These are phyloP conservation scores for Notocelia uddmanniana DNA, from an alignment of 2,888 invertebrate species.

Conservation along the genomic window DNA sequence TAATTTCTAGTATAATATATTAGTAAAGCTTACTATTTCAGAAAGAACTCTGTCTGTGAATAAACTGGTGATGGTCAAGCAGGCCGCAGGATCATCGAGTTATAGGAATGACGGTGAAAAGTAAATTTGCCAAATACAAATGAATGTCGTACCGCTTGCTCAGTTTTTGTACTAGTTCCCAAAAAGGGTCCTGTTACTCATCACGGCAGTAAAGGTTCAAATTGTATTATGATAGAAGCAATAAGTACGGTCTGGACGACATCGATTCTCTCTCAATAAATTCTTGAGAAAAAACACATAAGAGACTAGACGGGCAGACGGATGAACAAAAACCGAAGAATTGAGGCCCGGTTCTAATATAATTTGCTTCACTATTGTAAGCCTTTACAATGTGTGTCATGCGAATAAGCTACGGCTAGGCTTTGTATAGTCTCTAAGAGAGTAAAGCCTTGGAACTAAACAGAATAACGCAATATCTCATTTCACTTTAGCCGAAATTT, in stretches of 20 bases:
- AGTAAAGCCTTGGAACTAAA: constrained; percentile 14
- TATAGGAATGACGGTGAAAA: no score
- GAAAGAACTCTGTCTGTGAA: no score
- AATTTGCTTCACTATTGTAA: constrained; percentile 49
- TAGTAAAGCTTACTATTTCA: no score
- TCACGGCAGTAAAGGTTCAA: constrained; percentile 18
- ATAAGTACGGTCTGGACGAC: constrained; percentile 30
- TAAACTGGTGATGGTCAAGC: no score
- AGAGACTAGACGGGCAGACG: constrained; percentile 27
- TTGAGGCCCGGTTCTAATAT: constrained; percentile 38
- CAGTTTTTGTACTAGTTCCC: neutral
- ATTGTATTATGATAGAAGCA: constrained; percentile 29
- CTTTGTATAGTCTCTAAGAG: constrained; percentile 36
- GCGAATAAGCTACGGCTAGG: constrained; percentile 46
- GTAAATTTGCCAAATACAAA: neutral
- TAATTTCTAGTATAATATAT: no score
- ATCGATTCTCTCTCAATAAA: constrained; percentile 25
- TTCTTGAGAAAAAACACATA: constrained; percentile 26
- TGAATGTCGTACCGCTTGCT: neutral
- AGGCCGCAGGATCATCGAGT: no score
- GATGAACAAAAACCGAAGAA: constrained; percentile 39
- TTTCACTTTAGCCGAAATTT: neutral
- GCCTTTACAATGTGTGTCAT: constrained; percentile 45
- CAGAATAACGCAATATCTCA: neutral
- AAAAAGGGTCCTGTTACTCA: constrained; percentile 1